Base-by-base conservation (phyloP, 2,797 vertebrate species). In the Anguilla anguilla region DNA sequence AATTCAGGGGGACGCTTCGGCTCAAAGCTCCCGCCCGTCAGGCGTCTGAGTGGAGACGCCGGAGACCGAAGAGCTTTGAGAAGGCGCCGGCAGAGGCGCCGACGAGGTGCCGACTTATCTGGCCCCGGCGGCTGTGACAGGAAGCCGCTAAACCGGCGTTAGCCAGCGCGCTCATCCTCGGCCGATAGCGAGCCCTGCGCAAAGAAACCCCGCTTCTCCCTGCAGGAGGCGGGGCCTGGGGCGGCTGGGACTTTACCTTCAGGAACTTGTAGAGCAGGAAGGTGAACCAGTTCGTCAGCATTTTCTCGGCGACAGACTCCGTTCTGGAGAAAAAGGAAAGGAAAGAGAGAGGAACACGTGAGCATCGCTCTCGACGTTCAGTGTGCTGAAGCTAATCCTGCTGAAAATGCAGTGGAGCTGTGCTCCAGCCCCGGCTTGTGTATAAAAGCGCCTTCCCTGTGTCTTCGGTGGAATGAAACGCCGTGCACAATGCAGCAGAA, bases 221-320 rank as follows among this genome's bases (percentile, higher is more conserved):
- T 3, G 53, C 51, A 5, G 83, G 83, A 6, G 7, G 22, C 22
- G 53, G 51, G 15, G 77, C 39, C 25, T 11, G 17, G 6, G 15
- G 72, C 22, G 43, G 22, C 43, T 25, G 39, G 35, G 83, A 84
- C 0, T 93, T 96, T 95, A 96, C 96, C 96, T 97, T 97, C 91
- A 97, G 95, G 93, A 97, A 97, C 94, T 96, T 97, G 94, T 96
- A 95, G 87, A 97, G 96, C 89, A 97, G 96, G 91, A 97, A 97
- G 89, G 96, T 97, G 94, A 97, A 97, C 96, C 96, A 97, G 95
- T 97, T 97, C 86, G 96, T 97, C 92, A 97, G 95, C 96, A 97
- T 97, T 95, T 97, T 97, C 94, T 97, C 96, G 25, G 96, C 96
- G 7, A 97, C 96, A 0, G 96, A 97, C 93, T 97, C 96, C 5